Evolutionary conservation across 2,113 vertebrate species (phyloP).

Genomic region (human): GRCh38 chr13:69921001-69921500

Average conservation of each 20-base stretch:
- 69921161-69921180: neutral
- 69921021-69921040: neutral
- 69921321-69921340: neutral
- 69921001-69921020: slow-evolving; percentile 38
- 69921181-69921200: neutral
- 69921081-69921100: slow-evolving; percentile 35
- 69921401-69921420: neutral
- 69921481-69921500: neutral
- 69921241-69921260: neutral
- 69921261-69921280: slow-evolving; percentile 28
- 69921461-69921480: neutral
- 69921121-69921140: neutral
- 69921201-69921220: neutral
- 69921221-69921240: neutral
- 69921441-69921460: neutral
- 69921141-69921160: slow-evolving; percentile 13
- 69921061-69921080: slow-evolving; percentile 3
- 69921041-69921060: slow-evolving; percentile 61
- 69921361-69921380: neutral
- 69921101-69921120: neutral
- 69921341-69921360: neutral
- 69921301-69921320: neutral
- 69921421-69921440: neutral
- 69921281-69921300: slow-evolving; percentile 3
- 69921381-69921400: neutral